Evolutionary conservation across 2,888 invertebrate genomes (phyloP).

Genomic region (Mythimna lalbum): DNA sequence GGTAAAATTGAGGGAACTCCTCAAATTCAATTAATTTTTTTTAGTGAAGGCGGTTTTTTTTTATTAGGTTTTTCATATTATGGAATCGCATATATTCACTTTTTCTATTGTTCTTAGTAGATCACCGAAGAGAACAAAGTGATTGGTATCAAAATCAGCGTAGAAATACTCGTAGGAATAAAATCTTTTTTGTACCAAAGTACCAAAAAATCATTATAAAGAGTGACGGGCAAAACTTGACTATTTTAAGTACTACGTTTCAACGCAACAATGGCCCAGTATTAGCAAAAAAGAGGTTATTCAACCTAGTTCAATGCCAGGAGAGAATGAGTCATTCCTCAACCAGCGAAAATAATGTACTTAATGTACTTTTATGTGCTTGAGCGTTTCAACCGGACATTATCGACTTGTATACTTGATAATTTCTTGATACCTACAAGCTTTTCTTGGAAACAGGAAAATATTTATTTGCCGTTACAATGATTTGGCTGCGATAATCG

Average conservation of each 20-base stretch:
- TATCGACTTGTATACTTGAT: slow-evolving; percentile 21
- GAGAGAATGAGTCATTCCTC: slow-evolving; percentile 59
- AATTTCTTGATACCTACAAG: slow-evolving; percentile 1
- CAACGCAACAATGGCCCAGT: slow-evolving; percentile 14
- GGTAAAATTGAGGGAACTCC: no score
- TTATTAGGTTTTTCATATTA: neutral
- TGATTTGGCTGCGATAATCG: slow-evolving; percentile 25
- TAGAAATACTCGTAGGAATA: neutral
- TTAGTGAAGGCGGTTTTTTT: no score
- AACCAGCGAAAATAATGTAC: slow-evolving; percentile 52
- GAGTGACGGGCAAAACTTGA: slow-evolving; percentile 9
- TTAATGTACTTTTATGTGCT: slow-evolving; percentile 9
- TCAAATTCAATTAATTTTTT: no score
- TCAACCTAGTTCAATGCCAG: slow-evolving; percentile 67
- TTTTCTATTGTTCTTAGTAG: neutral
- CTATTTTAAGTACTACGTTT: slow-evolving; percentile 19
- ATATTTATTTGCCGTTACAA: slow-evolving; percentile 9
- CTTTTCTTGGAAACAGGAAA: slow-evolving; percentile 25
- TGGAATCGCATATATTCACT: neutral
- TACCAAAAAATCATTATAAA: neutral
- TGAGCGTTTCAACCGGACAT: slow-evolving; percentile 23
- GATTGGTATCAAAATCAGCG: slow-evolving; percentile 8
- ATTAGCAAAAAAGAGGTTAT: slow-evolving; percentile 58
- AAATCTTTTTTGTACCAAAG: neutral
- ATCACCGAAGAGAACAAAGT: slow-evolving; percentile 4